Evolutionary conservation across 2,888 invertebrate species (phyloP).

Genomic region (Coenonympha arcania): DNA sequence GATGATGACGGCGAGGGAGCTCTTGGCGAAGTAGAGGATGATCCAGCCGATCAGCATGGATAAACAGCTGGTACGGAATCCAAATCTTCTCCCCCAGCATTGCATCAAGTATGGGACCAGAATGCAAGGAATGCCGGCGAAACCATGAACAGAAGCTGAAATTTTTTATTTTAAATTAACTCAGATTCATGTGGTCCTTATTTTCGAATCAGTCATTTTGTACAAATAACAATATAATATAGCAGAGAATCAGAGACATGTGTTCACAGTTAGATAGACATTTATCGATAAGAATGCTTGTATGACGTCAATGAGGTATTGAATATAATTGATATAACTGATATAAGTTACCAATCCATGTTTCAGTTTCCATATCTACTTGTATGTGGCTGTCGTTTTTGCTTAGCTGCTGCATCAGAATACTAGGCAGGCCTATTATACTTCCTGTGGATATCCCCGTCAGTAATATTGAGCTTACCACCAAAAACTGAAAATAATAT

Average conservation of each 20-base stretch:
- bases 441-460: conserved; percentile 21
- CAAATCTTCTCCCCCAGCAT: conserved; percentile 25
- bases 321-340: too few relatives aligned
- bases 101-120: conserved; percentile 22
- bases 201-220: too few relatives aligned
- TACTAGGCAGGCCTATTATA: conserved; percentile 24
- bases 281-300: too few relatives aligned
- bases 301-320: too few relatives aligned
- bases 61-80: conserved; percentile 14
- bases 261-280: too few relatives aligned
- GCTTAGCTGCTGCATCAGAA: conserved; percentile 29
- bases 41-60: conserved; percentile 21
- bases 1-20: conserved; percentile 14
- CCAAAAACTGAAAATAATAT: conserved; percentile 25
- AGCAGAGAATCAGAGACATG: too few relatives aligned
- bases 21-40: conserved; percentile 18
- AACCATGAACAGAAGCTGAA: conserved; percentile 28
- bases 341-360: conserved; percentile 28
- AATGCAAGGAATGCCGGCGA: conserved; percentile 25
- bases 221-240: too few relatives aligned
- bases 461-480: conserved; percentile 18
- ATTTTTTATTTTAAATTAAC: too few relatives aligned
- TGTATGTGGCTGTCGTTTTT: conserved; percentile 24
- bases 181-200: too few relatives aligned
- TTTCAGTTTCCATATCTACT: conserved; percentile 25